Evolutionary conservation across 2,888 invertebrate species (phyloP).

Genomic region (Nezara viridula): DNA sequence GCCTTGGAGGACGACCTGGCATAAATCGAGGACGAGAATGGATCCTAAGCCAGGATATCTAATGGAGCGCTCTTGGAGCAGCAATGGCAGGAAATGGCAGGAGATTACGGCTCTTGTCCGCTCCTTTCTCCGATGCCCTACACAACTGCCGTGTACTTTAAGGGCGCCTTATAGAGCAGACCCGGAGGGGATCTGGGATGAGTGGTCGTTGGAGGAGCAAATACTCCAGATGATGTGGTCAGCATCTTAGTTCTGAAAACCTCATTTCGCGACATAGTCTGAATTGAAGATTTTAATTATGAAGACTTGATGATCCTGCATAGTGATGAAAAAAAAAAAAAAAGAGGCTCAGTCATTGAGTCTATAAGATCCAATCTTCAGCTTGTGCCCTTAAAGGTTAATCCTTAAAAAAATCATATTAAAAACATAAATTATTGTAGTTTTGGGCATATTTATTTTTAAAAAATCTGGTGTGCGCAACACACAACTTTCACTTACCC

Average conservation of each 20-base stretch:
- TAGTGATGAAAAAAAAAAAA: no score
- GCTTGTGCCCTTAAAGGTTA: no score
- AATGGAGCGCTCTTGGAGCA: not conserved
- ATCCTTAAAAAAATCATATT: no score
- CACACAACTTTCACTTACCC: no score
- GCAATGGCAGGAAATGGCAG: not conserved
- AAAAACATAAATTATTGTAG: no score
- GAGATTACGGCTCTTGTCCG: conserved; percentile 6
- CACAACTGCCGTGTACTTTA: not conserved
- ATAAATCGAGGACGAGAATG: not conserved
- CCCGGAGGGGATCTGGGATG: not conserved
- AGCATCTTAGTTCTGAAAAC: not conserved
- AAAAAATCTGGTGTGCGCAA: no score
- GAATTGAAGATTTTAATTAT: no score
- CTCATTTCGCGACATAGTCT: no score
- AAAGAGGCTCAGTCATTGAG: no score
- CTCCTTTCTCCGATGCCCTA: not conserved
- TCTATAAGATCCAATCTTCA: no score
- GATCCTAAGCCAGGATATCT: not conserved
- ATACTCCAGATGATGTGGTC: not conserved
- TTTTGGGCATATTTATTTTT: no score
- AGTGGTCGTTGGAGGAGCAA: not conserved
- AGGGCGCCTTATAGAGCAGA: not conserved
- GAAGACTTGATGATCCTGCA: no score
- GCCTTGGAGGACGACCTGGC: not conserved